Conservation (phyloP, 2,113 vertebrate species). For the Crotalus tigris region DNA sequence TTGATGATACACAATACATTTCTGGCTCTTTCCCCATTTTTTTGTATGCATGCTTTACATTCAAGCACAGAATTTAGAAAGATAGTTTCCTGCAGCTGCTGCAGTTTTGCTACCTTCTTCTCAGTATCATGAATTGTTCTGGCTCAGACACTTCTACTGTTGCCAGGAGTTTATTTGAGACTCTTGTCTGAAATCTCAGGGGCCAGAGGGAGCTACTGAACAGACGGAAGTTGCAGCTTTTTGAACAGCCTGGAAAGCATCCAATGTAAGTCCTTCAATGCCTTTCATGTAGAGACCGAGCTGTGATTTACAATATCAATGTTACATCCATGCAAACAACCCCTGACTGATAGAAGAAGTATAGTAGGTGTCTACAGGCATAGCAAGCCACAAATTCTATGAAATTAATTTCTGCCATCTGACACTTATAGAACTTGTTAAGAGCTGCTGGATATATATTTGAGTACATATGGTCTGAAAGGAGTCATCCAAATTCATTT, state of each 20-base stretch:
- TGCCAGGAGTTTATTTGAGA: slow-evolving; percentile 17
- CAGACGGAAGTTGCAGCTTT: slow-evolving; percentile 11
- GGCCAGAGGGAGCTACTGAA: neutral
- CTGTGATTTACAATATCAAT: neutral
- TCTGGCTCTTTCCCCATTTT: neutral
- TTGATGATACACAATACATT: slow-evolving; percentile 4
- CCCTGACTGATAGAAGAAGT: neutral
- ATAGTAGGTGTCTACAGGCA: neutral
- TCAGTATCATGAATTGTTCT: slow-evolving; percentile 18
- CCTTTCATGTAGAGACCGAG: neutral
- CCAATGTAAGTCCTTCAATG: neutral
- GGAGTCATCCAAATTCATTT: neutral
- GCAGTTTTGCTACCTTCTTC: slow-evolving; percentile 14
- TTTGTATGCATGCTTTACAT: neutral
- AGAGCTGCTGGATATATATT: neutral
- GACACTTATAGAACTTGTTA: neutral
- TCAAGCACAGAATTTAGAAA: neutral
- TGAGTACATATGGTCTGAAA: neutral
- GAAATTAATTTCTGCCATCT: neutral
- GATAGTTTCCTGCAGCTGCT: slow-evolving; percentile 28
- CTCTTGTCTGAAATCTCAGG: slow-evolving; percentile 8
- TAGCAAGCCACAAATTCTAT: neutral
- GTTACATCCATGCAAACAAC: neutral
- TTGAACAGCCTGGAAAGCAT: neutral
- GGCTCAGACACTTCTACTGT: slow-evolving; percentile 24